Evolutionary conservation across 2,797 vertebrate species (phyloP).

Genomic region (Halcyon leucocephala): DNA sequence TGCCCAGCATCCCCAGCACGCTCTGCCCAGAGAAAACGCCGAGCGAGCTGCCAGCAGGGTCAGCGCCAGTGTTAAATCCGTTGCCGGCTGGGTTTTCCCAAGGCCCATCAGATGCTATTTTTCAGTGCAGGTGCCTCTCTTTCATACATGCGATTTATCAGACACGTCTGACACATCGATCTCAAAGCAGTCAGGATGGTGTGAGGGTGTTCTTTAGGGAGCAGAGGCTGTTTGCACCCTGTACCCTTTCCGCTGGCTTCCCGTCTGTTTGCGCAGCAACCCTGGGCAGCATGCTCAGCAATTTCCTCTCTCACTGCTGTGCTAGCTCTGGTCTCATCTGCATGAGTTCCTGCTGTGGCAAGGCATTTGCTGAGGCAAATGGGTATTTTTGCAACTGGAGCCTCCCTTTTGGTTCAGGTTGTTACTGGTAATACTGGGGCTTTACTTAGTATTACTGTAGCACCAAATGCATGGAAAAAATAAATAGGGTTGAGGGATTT

Average conservation of each 20-base stretch:
- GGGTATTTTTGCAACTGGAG: neutral
- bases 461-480: neutral
- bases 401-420: neutral
- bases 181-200: neutral
- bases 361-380: neutral
- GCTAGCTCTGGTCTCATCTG: neutral
- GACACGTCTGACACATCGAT: rapidly evolving
- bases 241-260: neutral
- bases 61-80: rapidly evolving
- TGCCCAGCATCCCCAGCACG: neutral
- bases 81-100: neutral
- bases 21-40: rapidly evolving
- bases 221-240: neutral
- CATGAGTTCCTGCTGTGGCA: neutral
- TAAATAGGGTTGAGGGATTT: neutral
- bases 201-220: neutral
- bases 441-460: rapidly evolving
- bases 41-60: neutral
- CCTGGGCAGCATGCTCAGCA: rapidly evolving
- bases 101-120: rapidly evolving
- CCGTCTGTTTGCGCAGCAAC: neutral
- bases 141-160: rapidly evolving
- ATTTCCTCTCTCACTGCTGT: neutral
- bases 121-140: neutral
- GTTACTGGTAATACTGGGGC: neutral